Evolutionary conservation across 2,888 invertebrate genomes (phyloP).

Genomic region (Liopterus haemorrhoidalis): DNA sequence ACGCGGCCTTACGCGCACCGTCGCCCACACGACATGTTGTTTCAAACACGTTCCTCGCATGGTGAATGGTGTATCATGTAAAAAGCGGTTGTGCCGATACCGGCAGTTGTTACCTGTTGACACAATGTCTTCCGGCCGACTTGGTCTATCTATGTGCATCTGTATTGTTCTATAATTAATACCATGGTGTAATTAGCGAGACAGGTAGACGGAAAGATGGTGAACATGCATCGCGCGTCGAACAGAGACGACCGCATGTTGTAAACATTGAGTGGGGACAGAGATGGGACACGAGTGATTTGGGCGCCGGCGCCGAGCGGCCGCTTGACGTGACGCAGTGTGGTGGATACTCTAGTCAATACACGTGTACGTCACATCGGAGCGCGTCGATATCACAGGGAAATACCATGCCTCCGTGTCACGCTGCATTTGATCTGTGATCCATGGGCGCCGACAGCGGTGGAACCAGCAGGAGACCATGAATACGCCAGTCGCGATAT

Average conservation of each 20-base stretch:
- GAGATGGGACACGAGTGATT: slow-evolving; percentile 11
- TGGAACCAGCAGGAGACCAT: not conserved
- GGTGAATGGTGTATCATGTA: no score
- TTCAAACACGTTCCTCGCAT: no score
- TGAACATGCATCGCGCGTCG: slow-evolving; percentile 12
- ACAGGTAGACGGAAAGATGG: slow-evolving; percentile 14
- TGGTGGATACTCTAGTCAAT: slow-evolving; percentile 11
- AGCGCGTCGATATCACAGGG: slow-evolving; percentile 15
- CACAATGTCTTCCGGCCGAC: no score
- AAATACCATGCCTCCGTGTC: slow-evolving; percentile 20
- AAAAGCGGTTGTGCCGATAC: no score
- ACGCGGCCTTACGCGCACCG: no score
- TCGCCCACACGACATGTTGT: no score
- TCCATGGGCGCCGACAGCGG: slow-evolving; percentile 27
- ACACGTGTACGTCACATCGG: slow-evolving; percentile 14
- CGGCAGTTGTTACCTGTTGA: no score
- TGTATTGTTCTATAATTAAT: no score
- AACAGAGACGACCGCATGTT: slow-evolving; percentile 44
- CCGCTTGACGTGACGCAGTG: slow-evolving; percentile 19
- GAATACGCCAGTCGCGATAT: slow-evolving; percentile 6
- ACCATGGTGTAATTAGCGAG: slow-evolving; percentile 9
- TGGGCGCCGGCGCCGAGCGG: slow-evolving; percentile 15
- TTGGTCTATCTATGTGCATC: no score
- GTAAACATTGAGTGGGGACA: slow-evolving; percentile 45
- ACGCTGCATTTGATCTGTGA: slow-evolving; percentile 16